Percentiles rank a stretch among this genome's conserved stretches.
Evolutionary conservation across 2,113 vertebrate genomes (phyloP).

Genomic region (Polypterus senegalus): DNA sequence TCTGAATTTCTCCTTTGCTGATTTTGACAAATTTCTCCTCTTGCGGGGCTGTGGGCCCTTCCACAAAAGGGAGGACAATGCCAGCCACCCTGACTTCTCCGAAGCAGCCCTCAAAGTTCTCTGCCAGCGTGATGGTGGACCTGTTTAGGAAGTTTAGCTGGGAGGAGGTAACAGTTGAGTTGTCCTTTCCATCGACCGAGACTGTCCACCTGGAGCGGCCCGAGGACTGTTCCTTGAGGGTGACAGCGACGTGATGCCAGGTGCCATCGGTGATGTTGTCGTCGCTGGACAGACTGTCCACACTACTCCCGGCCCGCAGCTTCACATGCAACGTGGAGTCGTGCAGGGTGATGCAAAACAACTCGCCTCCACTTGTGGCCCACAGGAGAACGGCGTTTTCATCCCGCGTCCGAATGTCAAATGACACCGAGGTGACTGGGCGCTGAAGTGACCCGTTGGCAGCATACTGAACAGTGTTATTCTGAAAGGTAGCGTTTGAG

Average conservation of each 20-base stretch:
- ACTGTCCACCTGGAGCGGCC: conserved; percentile 55
- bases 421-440: conserved; percentile 47
- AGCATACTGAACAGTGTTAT: conserved; percentile 41
- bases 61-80: conserved; percentile 60
- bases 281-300: conserved; percentile 45
- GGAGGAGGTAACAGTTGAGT: conserved; percentile 30
- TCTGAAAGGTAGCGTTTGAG: conserved; percentile 63
- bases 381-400: conserved; percentile 54
- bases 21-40: conserved; percentile 44
- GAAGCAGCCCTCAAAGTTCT: conserved; percentile 80
- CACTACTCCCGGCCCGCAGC: conserved; percentile 47
- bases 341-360: conserved; percentile 60
- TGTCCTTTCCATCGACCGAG: conserved; percentile 43
- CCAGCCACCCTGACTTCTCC: conserved; percentile 67
- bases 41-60: conserved; percentile 32
- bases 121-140: conserved; percentile 48
- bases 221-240: conserved; percentile 43
- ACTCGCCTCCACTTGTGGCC: conserved; percentile 36
- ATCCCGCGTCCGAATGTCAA: conserved; percentile 72
- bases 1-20: conserved; percentile 12
- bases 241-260: conserved; percentile 66
- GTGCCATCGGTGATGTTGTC: conserved; percentile 53
- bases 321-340: conserved; percentile 61
- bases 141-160: conserved; percentile 65
- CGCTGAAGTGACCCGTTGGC: conserved; percentile 43